A percentile compares a stretch with the other conserved stretches of the same genome.
These are phyloP conservation scores for Luehdorfia chinensis DNA, from an alignment of 1,140 invertebrate genomes.

Conservation along the genomic window DNA sequence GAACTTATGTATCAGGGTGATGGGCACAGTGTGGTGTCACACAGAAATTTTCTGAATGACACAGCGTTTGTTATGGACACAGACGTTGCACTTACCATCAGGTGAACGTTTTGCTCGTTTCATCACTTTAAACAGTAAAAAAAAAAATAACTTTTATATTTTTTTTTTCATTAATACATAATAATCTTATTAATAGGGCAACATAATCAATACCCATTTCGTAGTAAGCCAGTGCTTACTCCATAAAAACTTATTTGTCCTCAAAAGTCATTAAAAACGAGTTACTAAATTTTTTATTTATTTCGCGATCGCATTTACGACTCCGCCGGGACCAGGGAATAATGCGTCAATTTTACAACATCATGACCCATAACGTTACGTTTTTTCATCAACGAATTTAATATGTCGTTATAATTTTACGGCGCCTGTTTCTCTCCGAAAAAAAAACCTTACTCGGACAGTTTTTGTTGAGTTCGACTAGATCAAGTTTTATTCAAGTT, in stretches of 20 bases:
- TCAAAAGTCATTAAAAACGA: conserved; percentile 5
- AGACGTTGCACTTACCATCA: too few species aligned
- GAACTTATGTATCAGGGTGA: too few species aligned
- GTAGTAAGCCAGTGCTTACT: too few species aligned
- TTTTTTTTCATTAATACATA: too few species aligned
- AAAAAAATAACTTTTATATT: too few species aligned
- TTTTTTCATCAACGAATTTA: conserved; percentile 16
- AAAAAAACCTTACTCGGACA: background rate
- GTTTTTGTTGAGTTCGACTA: conserved; percentile 6
- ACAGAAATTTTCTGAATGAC: too few species aligned
- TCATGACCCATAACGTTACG: conserved; percentile 2
- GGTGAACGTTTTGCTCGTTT: too few species aligned
- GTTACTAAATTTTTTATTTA: conserved; percentile 14
- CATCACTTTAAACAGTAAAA: too few species aligned
- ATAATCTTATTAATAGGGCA: too few species aligned
- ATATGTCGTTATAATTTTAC: conserved; percentile 17
- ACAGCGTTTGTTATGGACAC: too few species aligned
- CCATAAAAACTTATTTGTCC: background rate
- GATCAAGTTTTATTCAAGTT: conserved; percentile 3
- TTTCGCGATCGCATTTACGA: conserved; percentile 14
- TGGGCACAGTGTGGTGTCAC: too few species aligned
- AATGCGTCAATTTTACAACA: conserved; percentile 16
- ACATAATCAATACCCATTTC: too few species aligned
- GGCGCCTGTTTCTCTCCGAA: conserved; percentile 5
- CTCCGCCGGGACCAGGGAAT: background rate